Evolutionary conservation across 2,888 invertebrate species (phyloP).

Genomic region (Temnothorax ravouxi): DNA sequence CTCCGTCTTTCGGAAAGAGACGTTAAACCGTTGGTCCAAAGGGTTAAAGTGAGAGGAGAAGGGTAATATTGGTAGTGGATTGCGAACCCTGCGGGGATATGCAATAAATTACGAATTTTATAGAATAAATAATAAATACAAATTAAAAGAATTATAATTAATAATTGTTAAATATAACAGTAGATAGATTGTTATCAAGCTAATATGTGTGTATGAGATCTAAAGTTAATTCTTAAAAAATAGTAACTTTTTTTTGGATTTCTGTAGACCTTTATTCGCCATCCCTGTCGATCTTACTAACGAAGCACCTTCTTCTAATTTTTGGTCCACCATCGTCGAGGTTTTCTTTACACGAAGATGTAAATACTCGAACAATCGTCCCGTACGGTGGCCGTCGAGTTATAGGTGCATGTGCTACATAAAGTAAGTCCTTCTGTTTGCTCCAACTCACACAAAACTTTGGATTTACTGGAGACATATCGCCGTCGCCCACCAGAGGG

Average conservation of each 20-base stretch:
- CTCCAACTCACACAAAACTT: slow-evolving; percentile 36
- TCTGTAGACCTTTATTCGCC: background rate
- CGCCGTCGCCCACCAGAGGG: slow-evolving; percentile 32
- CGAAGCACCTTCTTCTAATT: background rate
- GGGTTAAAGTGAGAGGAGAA: no score
- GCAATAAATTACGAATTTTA: no score
- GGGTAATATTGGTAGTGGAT: no score
- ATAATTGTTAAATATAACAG: background rate
- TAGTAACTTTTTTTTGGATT: background rate
- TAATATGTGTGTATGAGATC: background rate
- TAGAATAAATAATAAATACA: background rate
- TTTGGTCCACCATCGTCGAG: background rate
- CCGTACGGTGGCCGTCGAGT: background rate
- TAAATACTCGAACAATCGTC: slow-evolving; percentile 31
- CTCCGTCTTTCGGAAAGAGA: no score
- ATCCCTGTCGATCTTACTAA: slow-evolving; percentile 1
- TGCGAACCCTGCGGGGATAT: no score
- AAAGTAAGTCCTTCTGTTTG: slow-evolving; percentile 42
- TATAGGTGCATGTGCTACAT: slow-evolving; percentile 22
- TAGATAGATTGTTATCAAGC: background rate
- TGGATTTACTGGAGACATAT: slow-evolving; percentile 37
- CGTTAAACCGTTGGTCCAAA: no score
- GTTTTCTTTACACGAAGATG: slow-evolving; percentile 35
- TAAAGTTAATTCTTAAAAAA: background rate
- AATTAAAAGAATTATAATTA: background rate